A percentile compares a stretch with the other conserved stretches of the same genome.
phyloP scores from a whole-genome alignment of 2,888 invertebrate species.

The Xestoiulus laeticollis region DNA sequence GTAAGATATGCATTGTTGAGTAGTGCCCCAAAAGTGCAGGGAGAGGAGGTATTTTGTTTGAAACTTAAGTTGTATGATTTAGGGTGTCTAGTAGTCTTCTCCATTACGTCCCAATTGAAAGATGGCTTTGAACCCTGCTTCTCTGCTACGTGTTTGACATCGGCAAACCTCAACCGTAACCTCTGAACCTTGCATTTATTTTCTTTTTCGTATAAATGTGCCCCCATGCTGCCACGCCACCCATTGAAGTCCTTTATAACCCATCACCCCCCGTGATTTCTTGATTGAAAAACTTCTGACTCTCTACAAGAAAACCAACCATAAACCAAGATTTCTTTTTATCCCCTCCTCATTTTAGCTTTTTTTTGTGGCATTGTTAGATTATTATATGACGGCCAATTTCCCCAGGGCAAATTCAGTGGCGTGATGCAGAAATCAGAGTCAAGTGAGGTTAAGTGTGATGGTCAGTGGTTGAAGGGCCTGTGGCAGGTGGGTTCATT shows the following conservation, averaged over 20 bases:
- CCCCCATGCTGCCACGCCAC: constrained; percentile 34
- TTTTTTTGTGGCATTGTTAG: background rate
- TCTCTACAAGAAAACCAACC: background rate
- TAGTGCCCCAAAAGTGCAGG: background rate
- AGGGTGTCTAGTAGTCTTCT: background rate
- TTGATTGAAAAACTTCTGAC: constrained; percentile 34
- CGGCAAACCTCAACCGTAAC: constrained; percentile 1
- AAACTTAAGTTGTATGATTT: background rate
- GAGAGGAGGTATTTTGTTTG: background rate
- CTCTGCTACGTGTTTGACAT: constrained; percentile 2
- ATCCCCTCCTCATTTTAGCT: background rate
- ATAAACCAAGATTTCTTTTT: constrained; percentile 28
- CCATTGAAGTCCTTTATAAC: constrained; percentile 27
- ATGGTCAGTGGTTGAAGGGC: background rate
- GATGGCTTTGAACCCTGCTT: constrained; percentile 27
- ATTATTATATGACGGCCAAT: background rate
- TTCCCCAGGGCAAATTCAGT: background rate
- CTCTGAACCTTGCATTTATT: background rate
- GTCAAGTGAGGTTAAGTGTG: constrained; percentile 34
- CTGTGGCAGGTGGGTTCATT: background rate
- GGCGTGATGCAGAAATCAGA: constrained; percentile 18
- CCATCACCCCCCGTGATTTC: background rate
- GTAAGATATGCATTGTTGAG: no score
- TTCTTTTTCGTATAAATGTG: background rate
- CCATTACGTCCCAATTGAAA: constrained; percentile 6